Percentiles rank a stretch among this genome's conserved stretches.
These are phyloP conservation scores for human (Homo sapiens) DNA, from an alignment of 2,113 vertebrate species.

Conservation along the genomic window GRCh38 chr1:93767501-93768000, in stretches of 20 bases:
- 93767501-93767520: too few species aligned
- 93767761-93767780: background rate
- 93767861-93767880: slow-evolving; percentile 29
- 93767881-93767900: background rate
- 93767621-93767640: too few species aligned
- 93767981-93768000: background rate
- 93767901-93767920: background rate
- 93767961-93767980: background rate
- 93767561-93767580: background rate
- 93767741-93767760: too few species aligned
- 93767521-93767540: background rate
- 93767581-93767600: background rate
- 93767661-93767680: too few species aligned
- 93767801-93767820: background rate
- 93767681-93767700: too few species aligned
- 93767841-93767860: background rate
- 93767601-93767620: too few species aligned
- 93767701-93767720: too few species aligned
- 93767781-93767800: too few species aligned
- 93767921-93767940: background rate
- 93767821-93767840: background rate
- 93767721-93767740: too few species aligned
- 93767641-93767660: too few species aligned
- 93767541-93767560: background rate
- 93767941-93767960: background rate